These are phyloP conservation scores for Hydraecia micacea DNA, from an alignment of 2,888 invertebrate species.

Conservation along the genomic window DNA sequence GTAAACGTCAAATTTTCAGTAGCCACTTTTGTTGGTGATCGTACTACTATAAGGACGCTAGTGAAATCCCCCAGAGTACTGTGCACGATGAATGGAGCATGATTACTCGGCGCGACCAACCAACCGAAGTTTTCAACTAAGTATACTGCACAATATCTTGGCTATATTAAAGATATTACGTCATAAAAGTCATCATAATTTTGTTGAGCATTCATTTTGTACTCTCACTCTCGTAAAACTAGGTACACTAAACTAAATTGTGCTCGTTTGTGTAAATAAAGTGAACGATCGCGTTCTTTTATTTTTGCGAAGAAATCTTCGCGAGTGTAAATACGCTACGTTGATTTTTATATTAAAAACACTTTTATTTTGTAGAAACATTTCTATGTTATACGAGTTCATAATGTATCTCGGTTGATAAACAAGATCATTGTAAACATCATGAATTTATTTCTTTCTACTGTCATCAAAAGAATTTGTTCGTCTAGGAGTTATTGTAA, in stretches of 20 bases:
- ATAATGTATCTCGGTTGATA: slow-evolving; percentile 22
- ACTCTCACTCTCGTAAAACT: slow-evolving; percentile 50
- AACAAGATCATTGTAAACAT: slow-evolving; percentile 33
- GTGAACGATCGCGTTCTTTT: slow-evolving; percentile 34
- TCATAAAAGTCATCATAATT: slow-evolving; percentile 57
- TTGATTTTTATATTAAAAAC: slow-evolving; percentile 48
- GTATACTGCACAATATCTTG: slow-evolving; percentile 60
- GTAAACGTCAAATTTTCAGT: slow-evolving; percentile 47
- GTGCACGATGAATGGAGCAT: slow-evolving; percentile 67
- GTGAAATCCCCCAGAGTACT: slow-evolving; percentile 68
- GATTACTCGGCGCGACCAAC: slow-evolving; percentile 68
- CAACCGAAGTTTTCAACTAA: slow-evolving; percentile 59
- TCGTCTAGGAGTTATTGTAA: neutral
- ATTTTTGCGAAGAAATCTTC: slow-evolving; percentile 40
- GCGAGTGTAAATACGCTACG: slow-evolving; percentile 46
- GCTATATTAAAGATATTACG: slow-evolving; percentile 52
- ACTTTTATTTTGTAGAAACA: slow-evolving; percentile 34
- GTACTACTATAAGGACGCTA: slow-evolving; percentile 61
- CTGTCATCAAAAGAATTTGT: slow-evolving; percentile 6
- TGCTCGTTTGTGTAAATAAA: slow-evolving; percentile 40
- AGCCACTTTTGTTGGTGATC: slow-evolving; percentile 60
- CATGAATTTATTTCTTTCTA: slow-evolving; percentile 18
- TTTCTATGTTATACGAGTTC: slow-evolving; percentile 27
- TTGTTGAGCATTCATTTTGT: slow-evolving; percentile 35
- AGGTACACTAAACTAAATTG: slow-evolving; percentile 42